phyloP scores from a whole-genome alignment of 2,797 vertebrate genomes.

The Acanthurus lineatus region DNA sequence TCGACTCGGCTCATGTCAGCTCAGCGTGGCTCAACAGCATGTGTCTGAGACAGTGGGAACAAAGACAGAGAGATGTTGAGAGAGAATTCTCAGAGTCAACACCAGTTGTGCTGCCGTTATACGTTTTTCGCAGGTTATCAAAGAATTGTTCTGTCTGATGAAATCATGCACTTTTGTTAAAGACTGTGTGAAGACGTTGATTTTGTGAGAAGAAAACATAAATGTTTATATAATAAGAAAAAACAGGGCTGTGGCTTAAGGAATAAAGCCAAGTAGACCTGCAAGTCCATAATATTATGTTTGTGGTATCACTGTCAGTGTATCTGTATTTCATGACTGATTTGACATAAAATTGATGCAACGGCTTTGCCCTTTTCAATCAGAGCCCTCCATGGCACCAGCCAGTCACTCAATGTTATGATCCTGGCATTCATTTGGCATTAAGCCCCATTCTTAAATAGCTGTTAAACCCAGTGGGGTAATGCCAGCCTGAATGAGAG shows the following conservation, averaged over 20 bases:
- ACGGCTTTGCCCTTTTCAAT: slow-evolving; percentile 79
- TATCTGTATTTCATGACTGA: slow-evolving; percentile 66
- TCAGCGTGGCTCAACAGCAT: slow-evolving; percentile 79
- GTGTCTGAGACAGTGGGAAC: slow-evolving; percentile 80
- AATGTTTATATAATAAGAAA: slow-evolving; percentile 12
- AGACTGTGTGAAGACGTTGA: slow-evolving; percentile 10
- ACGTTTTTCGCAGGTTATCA: slow-evolving; percentile 68
- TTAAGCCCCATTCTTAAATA: slow-evolving; percentile 77
- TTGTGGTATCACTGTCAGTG: slow-evolving; percentile 45
- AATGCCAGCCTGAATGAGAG: slow-evolving; percentile 76
- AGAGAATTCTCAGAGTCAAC: slow-evolving; percentile 51
- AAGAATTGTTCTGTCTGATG: slow-evolving; percentile 27
- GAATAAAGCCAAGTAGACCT: slow-evolving; percentile 4
- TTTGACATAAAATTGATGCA: slow-evolving; percentile 77
- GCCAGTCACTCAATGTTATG: slow-evolving; percentile 79
- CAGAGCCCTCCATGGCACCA: slow-evolving; percentile 69
- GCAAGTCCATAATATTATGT: slow-evolving; percentile 29
- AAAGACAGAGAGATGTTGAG: slow-evolving; percentile 69
- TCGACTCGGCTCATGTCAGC: slow-evolving; percentile 81
- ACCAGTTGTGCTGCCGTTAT: slow-evolving; percentile 40
- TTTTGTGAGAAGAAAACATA: slow-evolving; percentile 29
- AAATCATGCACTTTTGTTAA: slow-evolving; percentile 16
- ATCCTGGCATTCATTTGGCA: slow-evolving; percentile 80
- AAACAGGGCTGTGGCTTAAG: not conserved
- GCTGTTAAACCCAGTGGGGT: slow-evolving; percentile 74